Conservation (phyloP, 2,888 invertebrate genomes). For the Amblyjoppa proteus region DNA sequence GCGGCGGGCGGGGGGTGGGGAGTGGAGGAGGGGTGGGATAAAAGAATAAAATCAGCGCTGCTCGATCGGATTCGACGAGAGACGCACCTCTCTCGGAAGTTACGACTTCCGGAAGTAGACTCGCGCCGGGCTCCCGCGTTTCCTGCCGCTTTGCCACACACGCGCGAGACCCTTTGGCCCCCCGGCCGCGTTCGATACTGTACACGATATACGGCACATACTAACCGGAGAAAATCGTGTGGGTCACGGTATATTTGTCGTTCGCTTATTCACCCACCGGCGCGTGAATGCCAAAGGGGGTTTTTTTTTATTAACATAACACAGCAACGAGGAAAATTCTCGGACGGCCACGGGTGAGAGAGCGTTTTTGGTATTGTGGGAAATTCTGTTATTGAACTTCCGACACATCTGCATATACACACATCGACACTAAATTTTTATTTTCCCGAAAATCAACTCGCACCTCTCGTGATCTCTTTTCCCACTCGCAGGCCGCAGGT, state of each 20-base stretch:
- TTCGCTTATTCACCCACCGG: slow-evolving; percentile 58
- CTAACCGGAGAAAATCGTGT: slow-evolving; percentile 1
- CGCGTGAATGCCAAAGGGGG: slow-evolving; percentile 58
- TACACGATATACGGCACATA: slow-evolving; percentile 5
- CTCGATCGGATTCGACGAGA: slow-evolving; percentile 30
- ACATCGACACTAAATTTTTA: not conserved
- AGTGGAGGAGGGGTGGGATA: not conserved
- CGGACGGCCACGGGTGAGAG: slow-evolving; percentile 15
- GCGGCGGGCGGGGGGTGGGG: slow-evolving; percentile 5
- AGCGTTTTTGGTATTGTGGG: slow-evolving; percentile 40
- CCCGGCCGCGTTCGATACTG: slow-evolving; percentile 11
- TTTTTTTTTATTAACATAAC: slow-evolving; percentile 15
- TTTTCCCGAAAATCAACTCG: slow-evolving; percentile 2
- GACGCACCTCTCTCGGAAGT: slow-evolving; percentile 77
- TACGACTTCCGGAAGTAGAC: slow-evolving; percentile 79
- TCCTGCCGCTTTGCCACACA: slow-evolving; percentile 73
- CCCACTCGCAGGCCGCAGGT: not conserved
- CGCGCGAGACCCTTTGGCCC: slow-evolving; percentile 51
- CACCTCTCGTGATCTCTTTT: not conserved
- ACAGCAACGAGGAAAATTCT: slow-evolving; percentile 11
- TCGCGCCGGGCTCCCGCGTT: slow-evolving; percentile 70
- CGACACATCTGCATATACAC: slow-evolving; percentile 22
- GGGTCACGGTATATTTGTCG: slow-evolving; percentile 31
- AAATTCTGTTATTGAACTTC: slow-evolving; percentile 1
- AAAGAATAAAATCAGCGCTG: slow-evolving; percentile 2